Percentiles rank a stretch among this genome's conserved stretches.
Evolutionary conservation across 2,797 vertebrate species (phyloP).

Genomic region (Chaunax sp.): DNA sequence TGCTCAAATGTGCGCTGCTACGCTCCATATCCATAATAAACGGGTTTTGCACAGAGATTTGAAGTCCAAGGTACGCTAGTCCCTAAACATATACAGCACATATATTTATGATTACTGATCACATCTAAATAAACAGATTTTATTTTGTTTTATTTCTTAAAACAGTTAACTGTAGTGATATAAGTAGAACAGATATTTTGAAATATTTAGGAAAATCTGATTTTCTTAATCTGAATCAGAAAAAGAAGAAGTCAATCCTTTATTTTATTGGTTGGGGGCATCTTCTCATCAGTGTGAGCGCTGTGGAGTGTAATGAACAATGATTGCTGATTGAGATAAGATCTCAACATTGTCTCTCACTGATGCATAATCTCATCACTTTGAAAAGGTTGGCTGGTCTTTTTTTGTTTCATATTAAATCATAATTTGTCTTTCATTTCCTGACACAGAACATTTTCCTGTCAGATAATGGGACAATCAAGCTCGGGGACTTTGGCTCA

Average conservation of each 20-base stretch:
- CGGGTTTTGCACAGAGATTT: constrained; percentile 92
- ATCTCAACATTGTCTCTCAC: constrained; percentile 26
- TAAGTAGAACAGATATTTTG: neutral
- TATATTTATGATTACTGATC: neutral
- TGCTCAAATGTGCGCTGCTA: constrained; percentile 89
- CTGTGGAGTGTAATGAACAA: constrained; percentile 43
- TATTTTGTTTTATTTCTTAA: too few relatives aligned
- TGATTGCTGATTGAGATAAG: constrained; percentile 41
- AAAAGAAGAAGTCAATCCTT: constrained; percentile 16
- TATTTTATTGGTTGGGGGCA: constrained; percentile 22
- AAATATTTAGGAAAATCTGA: neutral
- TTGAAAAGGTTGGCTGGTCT: constrained; percentile 16
- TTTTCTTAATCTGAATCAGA: constrained; percentile 16
- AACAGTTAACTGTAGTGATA: neutral
- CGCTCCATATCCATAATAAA: constrained; percentile 90
- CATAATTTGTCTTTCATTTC: constrained; percentile 54
- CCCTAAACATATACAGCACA: neutral
- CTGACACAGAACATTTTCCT: constrained; percentile 91
- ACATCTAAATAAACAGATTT: neutral
- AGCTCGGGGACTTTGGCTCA: constrained; percentile 95
- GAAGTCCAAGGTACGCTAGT: constrained; percentile 90
- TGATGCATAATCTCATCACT: constrained; percentile 34
- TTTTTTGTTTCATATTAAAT: constrained; percentile 37
- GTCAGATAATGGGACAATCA: constrained; percentile 87
- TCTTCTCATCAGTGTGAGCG: constrained; percentile 36